A percentile compares a stretch with the other conserved stretches of the same genome.
phyloP scores from a whole-genome alignment of 2,113 vertebrate genomes.

The Sceloporus tristichus region DNA sequence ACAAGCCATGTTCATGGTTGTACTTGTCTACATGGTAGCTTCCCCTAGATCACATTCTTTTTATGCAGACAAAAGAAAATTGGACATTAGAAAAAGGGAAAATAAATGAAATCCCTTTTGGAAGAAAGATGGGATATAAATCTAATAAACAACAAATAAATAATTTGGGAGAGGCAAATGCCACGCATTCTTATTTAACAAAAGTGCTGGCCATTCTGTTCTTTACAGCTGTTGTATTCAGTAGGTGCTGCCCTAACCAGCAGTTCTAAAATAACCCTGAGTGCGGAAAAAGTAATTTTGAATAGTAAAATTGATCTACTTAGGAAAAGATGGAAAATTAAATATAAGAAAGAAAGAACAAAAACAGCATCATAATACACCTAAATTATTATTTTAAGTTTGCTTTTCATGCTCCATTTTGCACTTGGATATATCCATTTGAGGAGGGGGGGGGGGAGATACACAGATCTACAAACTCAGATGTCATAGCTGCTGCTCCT shows the following conservation, averaged over 20 bases:
- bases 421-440: neutral
- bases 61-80: neutral
- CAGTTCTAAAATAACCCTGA: no score
- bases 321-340: neutral
- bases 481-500: neutral
- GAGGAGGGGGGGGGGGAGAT: neutral
- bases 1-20: neutral
- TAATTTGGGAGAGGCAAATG: neutral
- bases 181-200: neutral
- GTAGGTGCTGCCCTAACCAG: no score
- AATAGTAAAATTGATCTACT: neutral
- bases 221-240: no score
- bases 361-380: neutral
- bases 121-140: no score
- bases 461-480: neutral
- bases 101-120: no score
- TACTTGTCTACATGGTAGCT: neutral
- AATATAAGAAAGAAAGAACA: neutral
- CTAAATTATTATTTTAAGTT: neutral
- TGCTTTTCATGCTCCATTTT: neutral
- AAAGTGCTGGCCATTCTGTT: no score
- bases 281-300: no score
- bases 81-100: neutral
- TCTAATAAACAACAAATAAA: no score
- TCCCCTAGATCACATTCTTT: neutral